A percentile compares a stretch with the other conserved stretches of the same genome.
Evolutionary conservation across 2,888 invertebrate species (phyloP).

Genomic region (Tethea ocularis): DNA sequence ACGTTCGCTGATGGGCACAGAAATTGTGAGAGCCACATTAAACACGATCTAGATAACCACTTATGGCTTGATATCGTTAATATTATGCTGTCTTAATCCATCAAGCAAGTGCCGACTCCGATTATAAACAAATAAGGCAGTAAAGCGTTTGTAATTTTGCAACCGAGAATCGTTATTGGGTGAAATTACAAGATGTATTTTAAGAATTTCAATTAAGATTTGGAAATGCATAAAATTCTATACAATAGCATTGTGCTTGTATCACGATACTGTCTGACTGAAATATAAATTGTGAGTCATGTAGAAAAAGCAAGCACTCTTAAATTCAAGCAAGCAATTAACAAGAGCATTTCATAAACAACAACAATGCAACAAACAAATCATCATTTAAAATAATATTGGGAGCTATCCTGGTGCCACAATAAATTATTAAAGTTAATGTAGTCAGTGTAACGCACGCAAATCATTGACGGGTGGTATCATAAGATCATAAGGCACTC

Average conservation of each 20-base stretch:
- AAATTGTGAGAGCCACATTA: constrained; percentile 18
- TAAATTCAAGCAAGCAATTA: too few species aligned
- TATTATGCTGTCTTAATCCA: constrained; percentile 4
- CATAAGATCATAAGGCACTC: constrained; percentile 17
- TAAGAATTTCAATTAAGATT: neutral
- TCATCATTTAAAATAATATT: neutral
- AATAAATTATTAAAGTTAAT: constrained; percentile 16
- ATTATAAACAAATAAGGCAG: constrained; percentile 1
- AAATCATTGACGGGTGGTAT: constrained; percentile 21
- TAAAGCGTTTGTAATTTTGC: neutral
- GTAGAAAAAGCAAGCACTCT: too few species aligned
- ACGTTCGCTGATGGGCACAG: constrained; percentile 8
- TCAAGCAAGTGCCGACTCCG: neutral
- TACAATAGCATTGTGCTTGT: neutral
- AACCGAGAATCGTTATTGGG: neutral
- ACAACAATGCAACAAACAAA: neutral
- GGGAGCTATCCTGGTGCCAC: neutral
- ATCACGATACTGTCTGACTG: too few species aligned
- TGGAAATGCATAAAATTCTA: neutral
- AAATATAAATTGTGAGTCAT: too few species aligned
- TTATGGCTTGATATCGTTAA: constrained; percentile 8
- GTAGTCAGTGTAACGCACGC: constrained; percentile 18
- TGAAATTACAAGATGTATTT: too few species aligned
- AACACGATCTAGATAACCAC: constrained; percentile 12
- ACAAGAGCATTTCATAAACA: too few species aligned